phyloP scores from a whole-genome alignment of 2,113 vertebrate genomes.

The Paramormyrops kingsleyae region DNA sequence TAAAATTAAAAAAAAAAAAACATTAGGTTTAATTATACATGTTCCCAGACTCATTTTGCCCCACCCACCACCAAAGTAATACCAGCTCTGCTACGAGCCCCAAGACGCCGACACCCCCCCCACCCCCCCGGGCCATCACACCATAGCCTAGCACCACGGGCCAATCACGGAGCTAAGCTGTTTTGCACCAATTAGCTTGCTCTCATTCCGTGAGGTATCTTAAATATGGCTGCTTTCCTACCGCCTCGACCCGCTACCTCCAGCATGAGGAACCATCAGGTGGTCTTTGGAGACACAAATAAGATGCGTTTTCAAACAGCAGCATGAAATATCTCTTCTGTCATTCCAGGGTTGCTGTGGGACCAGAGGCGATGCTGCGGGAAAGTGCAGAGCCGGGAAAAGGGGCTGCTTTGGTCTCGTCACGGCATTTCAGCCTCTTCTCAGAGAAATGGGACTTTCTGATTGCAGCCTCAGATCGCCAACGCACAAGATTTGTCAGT shows the following conservation, averaged over 20 bases:
- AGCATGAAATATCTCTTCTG: slow-evolving; percentile 41
- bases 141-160: not conserved
- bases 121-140: slow-evolving; percentile 25
- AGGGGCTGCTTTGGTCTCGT: slow-evolving; percentile 39
- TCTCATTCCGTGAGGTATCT: slow-evolving; percentile 27
- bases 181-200: slow-evolving; percentile 36
- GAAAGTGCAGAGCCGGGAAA: slow-evolving; percentile 38
- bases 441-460: slow-evolving; percentile 38
- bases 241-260: slow-evolving; percentile 15
- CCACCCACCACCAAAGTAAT: slow-evolving; percentile 49
- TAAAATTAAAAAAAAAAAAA: slow-evolving; percentile 45
- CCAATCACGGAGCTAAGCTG: slow-evolving; percentile 26
- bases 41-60: slow-evolving; percentile 45
- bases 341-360: slow-evolving; percentile 46
- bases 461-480: slow-evolving; percentile 46
- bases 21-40: slow-evolving; percentile 46
- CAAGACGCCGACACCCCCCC: not conserved
- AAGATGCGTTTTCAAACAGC: slow-evolving; percentile 44
- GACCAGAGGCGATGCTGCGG: slow-evolving; percentile 49
- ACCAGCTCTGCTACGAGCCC: slow-evolving; percentile 41
- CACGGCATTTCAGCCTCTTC: slow-evolving; percentile 46
- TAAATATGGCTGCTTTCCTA: slow-evolving; percentile 15
- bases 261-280: slow-evolving; percentile 47
- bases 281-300: slow-evolving; percentile 37
- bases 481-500: slow-evolving; percentile 28